Percentiles rank a stretch among this genome's conserved stretches.
Evolutionary conservation across 2,888 invertebrate species (phyloP).

Genomic region (Labia minor): DNA sequence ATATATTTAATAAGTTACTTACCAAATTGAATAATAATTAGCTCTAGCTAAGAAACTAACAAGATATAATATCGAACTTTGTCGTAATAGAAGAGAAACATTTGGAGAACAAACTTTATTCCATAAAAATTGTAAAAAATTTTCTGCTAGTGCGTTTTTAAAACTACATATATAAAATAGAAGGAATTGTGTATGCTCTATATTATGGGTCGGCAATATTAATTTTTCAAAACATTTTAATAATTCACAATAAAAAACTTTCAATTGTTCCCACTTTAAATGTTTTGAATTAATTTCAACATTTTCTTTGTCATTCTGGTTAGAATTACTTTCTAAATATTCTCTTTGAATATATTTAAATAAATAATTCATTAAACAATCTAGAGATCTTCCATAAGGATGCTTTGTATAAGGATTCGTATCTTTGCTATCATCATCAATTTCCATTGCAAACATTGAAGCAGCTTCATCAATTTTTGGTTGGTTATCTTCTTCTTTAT

Average conservation of each 20-base stretch:
- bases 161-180: conserved; percentile 64
- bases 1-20: conserved; percentile 32
- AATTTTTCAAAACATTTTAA: conserved; percentile 65
- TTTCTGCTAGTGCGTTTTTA: conserved; percentile 46
- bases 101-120: conserved; percentile 57
- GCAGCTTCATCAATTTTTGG: conserved; percentile 34
- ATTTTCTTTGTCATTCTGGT: conserved; percentile 30
- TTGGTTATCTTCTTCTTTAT: conserved; percentile 39
- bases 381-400: conserved; percentile 54
- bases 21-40: conserved; percentile 50
- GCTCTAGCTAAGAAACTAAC: conserved; percentile 63
- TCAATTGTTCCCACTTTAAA: conserved; percentile 47
- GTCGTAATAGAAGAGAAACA: conserved; percentile 51
- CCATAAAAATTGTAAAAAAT: conserved; percentile 62
- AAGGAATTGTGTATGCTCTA: conserved; percentile 65
- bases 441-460: conserved; percentile 48
- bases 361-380: conserved; percentile 64
- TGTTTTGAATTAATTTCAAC: no score
- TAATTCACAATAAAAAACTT: conserved; percentile 49
- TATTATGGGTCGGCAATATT: conserved; percentile 72
- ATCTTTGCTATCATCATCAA: conserved; percentile 32
- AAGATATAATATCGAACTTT: conserved; percentile 60
- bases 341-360: conserved; percentile 56
- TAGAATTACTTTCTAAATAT: conserved; percentile 44
- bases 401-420: conserved; percentile 37